Evolutionary conservation across 2,113 vertebrate genomes (phyloP).

Genomic region (Aspidoscelis tigris): DNA sequence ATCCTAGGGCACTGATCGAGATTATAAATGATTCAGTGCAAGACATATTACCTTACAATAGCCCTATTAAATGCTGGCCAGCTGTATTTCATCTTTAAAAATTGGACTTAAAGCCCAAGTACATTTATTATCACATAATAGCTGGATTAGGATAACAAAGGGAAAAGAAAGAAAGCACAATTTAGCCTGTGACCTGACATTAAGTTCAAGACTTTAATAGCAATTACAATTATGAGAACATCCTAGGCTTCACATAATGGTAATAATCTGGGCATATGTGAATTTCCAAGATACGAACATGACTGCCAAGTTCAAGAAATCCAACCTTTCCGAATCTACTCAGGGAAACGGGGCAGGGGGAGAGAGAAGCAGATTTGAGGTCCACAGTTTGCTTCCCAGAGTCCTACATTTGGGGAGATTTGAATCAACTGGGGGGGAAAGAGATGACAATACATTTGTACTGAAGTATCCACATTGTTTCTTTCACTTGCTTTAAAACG

Average conservation of each 20-base stretch:
- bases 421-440: too few species aligned
- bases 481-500: too few species aligned
- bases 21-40: slow-evolving; percentile 13
- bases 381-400: too few species aligned
- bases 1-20: slow-evolving; percentile 13
- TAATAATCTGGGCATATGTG: background rate
- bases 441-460: too few species aligned
- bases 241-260: background rate
- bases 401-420: too few species aligned
- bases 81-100: slow-evolving; percentile 36
- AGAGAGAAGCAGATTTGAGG: too few species aligned
- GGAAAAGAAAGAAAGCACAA: slow-evolving; percentile 7
- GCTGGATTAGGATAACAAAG: slow-evolving; percentile 30
- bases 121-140: slow-evolving; percentile 42
- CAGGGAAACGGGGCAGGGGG: too few species aligned
- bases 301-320: background rate
- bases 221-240: slow-evolving; percentile 30
- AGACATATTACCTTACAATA: slow-evolving; percentile 10
- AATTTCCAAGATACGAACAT: background rate
- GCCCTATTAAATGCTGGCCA: slow-evolving; percentile 15
- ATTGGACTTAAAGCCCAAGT: background rate
- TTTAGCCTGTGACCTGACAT: slow-evolving; percentile 27
- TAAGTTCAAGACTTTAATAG: slow-evolving; percentile 18
- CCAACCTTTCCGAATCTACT: too few species aligned
- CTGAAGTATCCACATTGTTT: too few species aligned